Base-by-base conservation (phyloP, 2,888 invertebrate genomes). In the Trileptium ribeirensis region DNA sequence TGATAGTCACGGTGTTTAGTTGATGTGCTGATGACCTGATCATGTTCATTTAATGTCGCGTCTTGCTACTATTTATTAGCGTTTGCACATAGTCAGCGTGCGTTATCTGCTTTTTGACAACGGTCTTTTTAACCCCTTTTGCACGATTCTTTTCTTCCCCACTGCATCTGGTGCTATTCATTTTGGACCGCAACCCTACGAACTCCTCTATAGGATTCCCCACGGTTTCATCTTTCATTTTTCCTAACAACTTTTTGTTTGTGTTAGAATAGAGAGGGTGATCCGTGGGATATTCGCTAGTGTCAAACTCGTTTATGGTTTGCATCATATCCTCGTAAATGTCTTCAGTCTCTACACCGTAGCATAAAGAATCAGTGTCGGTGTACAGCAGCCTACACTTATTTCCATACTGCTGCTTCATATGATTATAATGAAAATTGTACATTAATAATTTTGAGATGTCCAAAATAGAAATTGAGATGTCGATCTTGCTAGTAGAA, bases 171-270 rank as follows among this genome's bases (percentile, higher is more conserved):
- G 36, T 8, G 36, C 8, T 15, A 29, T 70, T 33, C 70, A 70
- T 70, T 70, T 70, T 70, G 29, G 70, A 3, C 36, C 70, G 8
- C 15, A 70, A 36, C 15, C 70, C n/a, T n/a, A n/a, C n/a, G n/a
- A n/a, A n/a, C n/a, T n/a, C n/a, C n/a, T n/a, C n/a, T n/a, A n/a
- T n/a, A 70, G 70, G 70, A 8, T 33, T 8, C 8, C 70, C 70
- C 15, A 8, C 29, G 15, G 70, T 70, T 70, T 70, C 70, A 70
- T 70, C 70, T n/a, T 70, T 70, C 70, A 70, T 70, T 70, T 70
- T 70, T 8, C 70, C 70, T 29, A 70, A 19, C 8, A 70, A 19
- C 70, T 15, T 70, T 29, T 70, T 70, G 70, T 70, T 70, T 31
- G 8, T n/a, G 8, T 19, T 15, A 36, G 8, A 15, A 36, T 70